A percentile compares a stretch with the other conserved stretches of the same genome.
Evolutionary conservation across 2,888 invertebrate genomes (phyloP).

Genomic region (Onchidella celtica): DNA sequence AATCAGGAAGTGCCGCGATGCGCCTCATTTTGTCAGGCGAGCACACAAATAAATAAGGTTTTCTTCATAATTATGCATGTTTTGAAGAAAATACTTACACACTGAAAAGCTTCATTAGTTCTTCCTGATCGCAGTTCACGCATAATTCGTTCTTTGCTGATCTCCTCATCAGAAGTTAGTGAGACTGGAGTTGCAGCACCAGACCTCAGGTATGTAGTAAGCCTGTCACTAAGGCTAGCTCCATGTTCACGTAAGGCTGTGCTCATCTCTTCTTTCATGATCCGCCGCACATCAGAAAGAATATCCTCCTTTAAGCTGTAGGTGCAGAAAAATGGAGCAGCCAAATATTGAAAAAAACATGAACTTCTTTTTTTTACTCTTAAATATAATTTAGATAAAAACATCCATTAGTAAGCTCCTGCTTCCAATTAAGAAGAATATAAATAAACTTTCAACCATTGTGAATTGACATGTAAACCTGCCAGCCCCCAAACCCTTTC

Average conservation of each 20-base stretch:
- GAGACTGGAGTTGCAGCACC: constrained; percentile 89
- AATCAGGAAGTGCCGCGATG: too few species aligned
- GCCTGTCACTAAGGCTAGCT: constrained; percentile 83
- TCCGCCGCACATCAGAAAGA: constrained; percentile 69
- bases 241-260: constrained; percentile 83
- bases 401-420: too few species aligned
- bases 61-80: too few species aligned
- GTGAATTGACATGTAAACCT: too few species aligned
- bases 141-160: constrained; percentile 40
- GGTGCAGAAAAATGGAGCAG: not conserved
- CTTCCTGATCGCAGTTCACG: constrained; percentile 44
- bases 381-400: too few species aligned
- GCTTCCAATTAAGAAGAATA: too few species aligned
- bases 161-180: constrained; percentile 49
- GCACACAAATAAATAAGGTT: too few species aligned
- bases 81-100: constrained; percentile 54
- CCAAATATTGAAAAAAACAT: too few species aligned
- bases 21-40: too few species aligned
- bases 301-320: constrained; percentile 78
- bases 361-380: too few species aligned
- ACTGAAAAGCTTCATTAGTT: constrained; percentile 58
- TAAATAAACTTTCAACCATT: too few species aligned
- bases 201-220: constrained; percentile 85
- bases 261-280: constrained; percentile 76
- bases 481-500: too few species aligned